Conservation (phyloP, 1,140 invertebrate genomes). For the Drosophila simulans region DNA sequence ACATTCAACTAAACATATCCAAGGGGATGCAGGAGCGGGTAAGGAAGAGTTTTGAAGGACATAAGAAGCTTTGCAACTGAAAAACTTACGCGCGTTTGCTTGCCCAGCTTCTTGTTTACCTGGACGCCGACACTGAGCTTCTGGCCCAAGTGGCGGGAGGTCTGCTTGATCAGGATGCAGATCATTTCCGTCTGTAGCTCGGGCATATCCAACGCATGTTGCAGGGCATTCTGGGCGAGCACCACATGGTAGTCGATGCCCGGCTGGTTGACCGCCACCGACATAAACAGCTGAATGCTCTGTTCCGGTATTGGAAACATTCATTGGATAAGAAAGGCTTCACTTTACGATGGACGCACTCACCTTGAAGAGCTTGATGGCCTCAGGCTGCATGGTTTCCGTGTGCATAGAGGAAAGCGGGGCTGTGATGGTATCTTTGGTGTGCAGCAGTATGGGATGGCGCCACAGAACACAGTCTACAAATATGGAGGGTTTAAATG, state of each 20-base stretch:
- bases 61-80: slow-evolving; percentile 87
- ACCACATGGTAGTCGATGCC: slow-evolving; percentile 98
- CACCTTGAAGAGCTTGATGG: slow-evolving; percentile 97
- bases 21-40: slow-evolving; percentile 10
- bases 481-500: slow-evolving; percentile 27
- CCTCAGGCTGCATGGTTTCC: slow-evolving; percentile 93
- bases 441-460: slow-evolving; percentile 95
- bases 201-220: slow-evolving; percentile 94
- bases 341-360: background rate
- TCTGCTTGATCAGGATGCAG: slow-evolving; percentile 96
- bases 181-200: slow-evolving; percentile 97
- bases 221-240: slow-evolving; percentile 96
- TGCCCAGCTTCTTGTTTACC: slow-evolving; percentile 89
- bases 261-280: slow-evolving; percentile 95
- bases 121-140: slow-evolving; percentile 92
- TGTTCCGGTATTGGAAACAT: slow-evolving; percentile 76
- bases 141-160: slow-evolving; percentile 93
- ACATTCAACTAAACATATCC: slow-evolving; percentile 47
- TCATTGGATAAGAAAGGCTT: background rate
- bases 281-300: slow-evolving; percentile 97
- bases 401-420: slow-evolving; percentile 94
- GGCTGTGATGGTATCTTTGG: slow-evolving; percentile 93
- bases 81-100: slow-evolving; percentile 86
- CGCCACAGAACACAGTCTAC: slow-evolving; percentile 96
- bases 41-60: background rate